A percentile compares a stretch with the other conserved stretches of the same genome.
Evolutionary conservation across 2,797 vertebrate genomes (phyloP).

Genomic region (Manis pentadactyla): DNA sequence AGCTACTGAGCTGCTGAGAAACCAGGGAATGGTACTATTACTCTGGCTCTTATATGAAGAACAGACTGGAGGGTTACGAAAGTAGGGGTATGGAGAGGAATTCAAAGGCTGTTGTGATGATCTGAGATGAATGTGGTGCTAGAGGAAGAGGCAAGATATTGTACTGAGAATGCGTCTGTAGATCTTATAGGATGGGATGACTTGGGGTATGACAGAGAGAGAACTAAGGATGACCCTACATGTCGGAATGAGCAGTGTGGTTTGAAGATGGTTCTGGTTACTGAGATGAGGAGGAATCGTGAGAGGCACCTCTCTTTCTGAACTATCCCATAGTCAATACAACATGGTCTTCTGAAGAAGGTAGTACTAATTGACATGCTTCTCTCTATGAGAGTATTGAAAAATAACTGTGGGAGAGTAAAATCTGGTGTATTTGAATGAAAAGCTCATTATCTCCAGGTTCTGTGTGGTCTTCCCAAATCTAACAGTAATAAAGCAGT

Average conservation of each 20-base stretch:
- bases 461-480: background rate
- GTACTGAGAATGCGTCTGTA: background rate
- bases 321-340: background rate
- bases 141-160: background rate
- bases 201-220: background rate
- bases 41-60: background rate
- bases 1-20: background rate
- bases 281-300: background rate
- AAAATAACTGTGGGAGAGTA: background rate
- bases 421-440: background rate
- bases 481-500: background rate
- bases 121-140: background rate
- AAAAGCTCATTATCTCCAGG: background rate
- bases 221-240: background rate
- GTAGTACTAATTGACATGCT: background rate
- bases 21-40: background rate
- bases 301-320: background rate
- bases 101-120: background rate
- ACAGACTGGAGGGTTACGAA: background rate
- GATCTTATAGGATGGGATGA: background rate
- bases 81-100: background rate
- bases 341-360: background rate
- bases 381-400: background rate
- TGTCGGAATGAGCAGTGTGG: background rate
- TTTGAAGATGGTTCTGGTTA: background rate